A percentile compares a stretch with the other conserved stretches of the same genome.
These are phyloP conservation scores for Araneus ventricosus DNA, from an alignment of 1,140 invertebrate species.

Conservation along the genomic window DNA sequence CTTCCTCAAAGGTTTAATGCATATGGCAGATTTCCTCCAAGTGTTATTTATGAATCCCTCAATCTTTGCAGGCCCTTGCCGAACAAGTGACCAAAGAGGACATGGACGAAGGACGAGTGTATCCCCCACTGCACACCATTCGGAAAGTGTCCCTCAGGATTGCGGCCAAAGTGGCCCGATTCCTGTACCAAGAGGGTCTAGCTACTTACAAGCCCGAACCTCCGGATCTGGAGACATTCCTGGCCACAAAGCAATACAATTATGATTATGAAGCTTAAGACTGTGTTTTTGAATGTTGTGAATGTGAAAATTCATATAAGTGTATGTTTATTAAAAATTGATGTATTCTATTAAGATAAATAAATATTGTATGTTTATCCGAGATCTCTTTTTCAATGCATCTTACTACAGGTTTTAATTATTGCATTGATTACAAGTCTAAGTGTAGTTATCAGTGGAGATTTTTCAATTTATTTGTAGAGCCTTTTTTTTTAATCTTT, in stretches of 20 bases:
- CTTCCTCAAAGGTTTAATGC: no score
- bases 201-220: slow-evolving; percentile 83
- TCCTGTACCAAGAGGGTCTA: slow-evolving; percentile 88
- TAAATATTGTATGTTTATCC: slow-evolving; percentile 15
- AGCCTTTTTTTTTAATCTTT: no score
- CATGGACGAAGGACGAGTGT: slow-evolving; percentile 92
- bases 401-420: neutral
- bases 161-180: slow-evolving; percentile 90
- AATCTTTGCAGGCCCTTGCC: slow-evolving; percentile 85
- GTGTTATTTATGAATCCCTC: neutral
- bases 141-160: slow-evolving; percentile 93
- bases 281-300: neutral
- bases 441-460: no score
- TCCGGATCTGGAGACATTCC: slow-evolving; percentile 81
- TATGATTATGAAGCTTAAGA: slow-evolving; percentile 81
- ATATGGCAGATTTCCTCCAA: no score
- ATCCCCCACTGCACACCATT: slow-evolving; percentile 94
- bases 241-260: slow-evolving; percentile 81
- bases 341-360: slow-evolving; percentile 28
- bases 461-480: no score
- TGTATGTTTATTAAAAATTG: slow-evolving; percentile 26
- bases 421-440: no score
- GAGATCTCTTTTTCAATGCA: neutral
- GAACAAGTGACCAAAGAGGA: slow-evolving; percentile 91
- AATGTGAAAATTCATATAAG: slow-evolving; percentile 20